Percentiles rank a stretch among this genome's conserved stretches.
Conservation (phyloP, 2,113 vertebrate species). For the Hyperopisus bebe region DNA sequence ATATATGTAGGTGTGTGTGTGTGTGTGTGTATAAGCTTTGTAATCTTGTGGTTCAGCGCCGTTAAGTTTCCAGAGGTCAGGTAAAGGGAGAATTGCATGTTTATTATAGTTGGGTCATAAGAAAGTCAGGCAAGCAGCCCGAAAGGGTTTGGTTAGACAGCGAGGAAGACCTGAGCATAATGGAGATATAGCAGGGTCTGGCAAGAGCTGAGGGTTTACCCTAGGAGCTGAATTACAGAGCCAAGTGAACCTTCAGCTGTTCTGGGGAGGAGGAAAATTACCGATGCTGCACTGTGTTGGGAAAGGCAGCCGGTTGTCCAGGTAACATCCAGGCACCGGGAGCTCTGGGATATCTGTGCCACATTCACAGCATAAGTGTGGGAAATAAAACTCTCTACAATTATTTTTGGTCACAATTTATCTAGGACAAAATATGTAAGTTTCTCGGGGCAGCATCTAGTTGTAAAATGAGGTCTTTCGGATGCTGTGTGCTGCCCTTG, state of each 20-base stretch:
- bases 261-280: not conserved
- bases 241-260: not conserved
- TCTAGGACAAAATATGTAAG: not conserved
- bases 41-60: not conserved
- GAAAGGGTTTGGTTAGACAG: not conserved
- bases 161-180: not conserved
- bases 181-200: not conserved
- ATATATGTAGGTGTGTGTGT: no score
- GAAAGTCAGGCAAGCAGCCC: not conserved
- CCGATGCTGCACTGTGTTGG: not conserved
- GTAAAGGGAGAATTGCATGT: not conserved
- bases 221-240: not conserved
- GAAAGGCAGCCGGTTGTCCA: not conserved
- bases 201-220: not conserved
- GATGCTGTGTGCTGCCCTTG: not conserved
- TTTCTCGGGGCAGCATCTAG: not conserved
- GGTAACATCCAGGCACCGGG: not conserved
- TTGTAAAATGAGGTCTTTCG: not conserved
- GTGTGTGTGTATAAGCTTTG: not conserved
- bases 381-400: conserved; percentile 6
- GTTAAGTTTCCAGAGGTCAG: not conserved
- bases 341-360: not conserved
- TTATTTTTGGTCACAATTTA: not conserved
- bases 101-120: not conserved
- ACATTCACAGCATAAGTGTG: not conserved